A percentile compares a stretch with the other conserved stretches of the same genome.
Conservation (phyloP, 2,888 invertebrate genomes). For the Pollenia amentaria region DNA sequence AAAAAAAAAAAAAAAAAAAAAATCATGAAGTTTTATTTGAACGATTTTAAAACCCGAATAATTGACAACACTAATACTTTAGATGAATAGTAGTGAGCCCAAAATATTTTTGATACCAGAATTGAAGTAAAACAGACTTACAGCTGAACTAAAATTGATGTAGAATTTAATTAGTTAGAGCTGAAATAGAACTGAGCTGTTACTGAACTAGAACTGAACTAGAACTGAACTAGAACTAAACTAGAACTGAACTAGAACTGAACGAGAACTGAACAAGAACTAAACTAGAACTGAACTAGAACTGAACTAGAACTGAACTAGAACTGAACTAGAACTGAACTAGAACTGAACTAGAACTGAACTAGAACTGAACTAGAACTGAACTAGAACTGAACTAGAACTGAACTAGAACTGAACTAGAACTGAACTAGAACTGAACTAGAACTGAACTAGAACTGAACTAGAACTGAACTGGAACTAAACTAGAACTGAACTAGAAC, state of each 20-base stretch:
- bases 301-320: background rate
- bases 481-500: background rate
- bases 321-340: constrained; percentile 1
- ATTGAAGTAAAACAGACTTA: too few species aligned
- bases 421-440: background rate
- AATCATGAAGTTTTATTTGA: too few species aligned
- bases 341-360: background rate
- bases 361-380: background rate
- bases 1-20: too few species aligned
- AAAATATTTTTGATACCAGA: too few species aligned
- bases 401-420: background rate
- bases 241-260: background rate
- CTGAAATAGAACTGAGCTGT: too few species aligned
- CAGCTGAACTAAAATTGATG: too few species aligned
- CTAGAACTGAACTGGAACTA: background rate
- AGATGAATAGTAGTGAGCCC: too few species aligned
- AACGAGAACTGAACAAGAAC: too few species aligned
- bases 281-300: background rate
- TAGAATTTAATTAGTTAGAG: too few species aligned
- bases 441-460: background rate
- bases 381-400: background rate
- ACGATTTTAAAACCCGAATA: too few species aligned
- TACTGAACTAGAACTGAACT: too few species aligned
- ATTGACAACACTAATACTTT: too few species aligned
- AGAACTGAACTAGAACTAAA: background rate